Base-by-base conservation (phyloP, 2,797 vertebrate genomes). In the Acipenser ruthenus region DNA sequence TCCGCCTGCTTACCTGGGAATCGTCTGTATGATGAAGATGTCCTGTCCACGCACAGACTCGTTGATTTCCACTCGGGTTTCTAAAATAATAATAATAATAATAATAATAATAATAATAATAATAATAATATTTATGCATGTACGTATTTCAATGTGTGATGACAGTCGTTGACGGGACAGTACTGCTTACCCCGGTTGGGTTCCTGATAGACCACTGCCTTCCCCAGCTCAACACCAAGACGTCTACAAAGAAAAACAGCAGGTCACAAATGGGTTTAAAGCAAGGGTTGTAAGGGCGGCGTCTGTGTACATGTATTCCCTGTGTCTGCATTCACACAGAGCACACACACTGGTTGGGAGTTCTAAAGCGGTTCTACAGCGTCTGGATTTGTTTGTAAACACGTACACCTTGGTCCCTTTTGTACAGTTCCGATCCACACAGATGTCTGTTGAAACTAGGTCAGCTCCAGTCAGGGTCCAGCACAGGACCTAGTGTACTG, bases 11-110 rank as follows among this genome's bases (percentile, higher is more conserved):
- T 72, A 99, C 97, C 95, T 91, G 70, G 96, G 96, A 75, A 98
- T 97, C 8, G 96, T 99, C 81, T 99, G 97, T 69, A 99, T 99
- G 73, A 99, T 99, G 84, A 99, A 99, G 76, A 99, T 92, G 50
- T 96, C 96, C 77, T 99, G 96, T 49, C 97, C 97, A 63, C 96
- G 91, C 52, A 99, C 97, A 0, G 96, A 99, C 71, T 99, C 96
- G 77, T 99, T 95, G 52, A 99, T 96, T 81, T 98, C 95, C 67
- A 99, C 96, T 89, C 96, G 90, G 7, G 96, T 99, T 86, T 99
- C 97, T 99, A 75, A 50, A 79, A 66, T 79, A 50, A 53, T 52
- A 58, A 58, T 13, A 58, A n/a, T 37, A 3, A 37, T 37, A 37
- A n/a, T n/a, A n/a, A n/a, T n/a, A n/a, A n/a, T n/a, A n/a, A n/a